Evolutionary conservation across 2,797 vertebrate genomes (phyloP).

Genomic region (Enteromius treurensis): DNA sequence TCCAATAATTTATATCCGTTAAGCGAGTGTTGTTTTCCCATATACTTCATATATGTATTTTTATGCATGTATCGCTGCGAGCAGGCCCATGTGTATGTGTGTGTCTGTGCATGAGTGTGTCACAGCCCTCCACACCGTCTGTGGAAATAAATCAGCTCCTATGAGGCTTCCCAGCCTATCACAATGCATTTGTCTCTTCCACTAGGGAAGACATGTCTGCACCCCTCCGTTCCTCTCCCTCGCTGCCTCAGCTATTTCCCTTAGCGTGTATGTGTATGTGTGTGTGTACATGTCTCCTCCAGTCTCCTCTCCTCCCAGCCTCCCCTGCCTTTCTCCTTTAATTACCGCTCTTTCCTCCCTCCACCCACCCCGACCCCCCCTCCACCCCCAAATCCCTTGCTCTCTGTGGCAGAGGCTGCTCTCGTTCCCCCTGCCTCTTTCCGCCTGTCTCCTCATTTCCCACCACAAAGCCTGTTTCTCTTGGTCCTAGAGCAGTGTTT

Average conservation of each 20-base stretch:
- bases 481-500: slow-evolving; percentile 50
- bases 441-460: slow-evolving; percentile 52
- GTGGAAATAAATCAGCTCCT: slow-evolving; percentile 80
- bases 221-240: slow-evolving; percentile 48
- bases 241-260: slow-evolving; percentile 62
- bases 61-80: slow-evolving; percentile 57
- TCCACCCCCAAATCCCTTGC: slow-evolving; percentile 53
- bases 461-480: slow-evolving; percentile 40
- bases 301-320: slow-evolving; percentile 58
- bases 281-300: slow-evolving; percentile 53
- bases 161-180: slow-evolving; percentile 84
- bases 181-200: slow-evolving; percentile 80
- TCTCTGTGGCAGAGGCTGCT: slow-evolving; percentile 53
- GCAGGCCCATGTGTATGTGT: slow-evolving; percentile 58
- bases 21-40: slow-evolving; percentile 7
- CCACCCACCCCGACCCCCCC: slow-evolving; percentile 32
- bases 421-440: slow-evolving; percentile 56
- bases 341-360: slow-evolving; percentile 63
- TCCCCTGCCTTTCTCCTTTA: slow-evolving; percentile 64
- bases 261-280: slow-evolving; percentile 51
- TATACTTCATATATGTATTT: slow-evolving; percentile 28
- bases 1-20: slow-evolving; percentile 23
- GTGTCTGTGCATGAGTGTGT: slow-evolving; percentile 45
- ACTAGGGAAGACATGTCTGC: slow-evolving; percentile 66
- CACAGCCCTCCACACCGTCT: slow-evolving; percentile 42